Evolutionary conservation across 2,888 invertebrate species (phyloP), one percentile per base, ranked within the genome.

Genomic region (Leptopterna dolabrata): DNA sequence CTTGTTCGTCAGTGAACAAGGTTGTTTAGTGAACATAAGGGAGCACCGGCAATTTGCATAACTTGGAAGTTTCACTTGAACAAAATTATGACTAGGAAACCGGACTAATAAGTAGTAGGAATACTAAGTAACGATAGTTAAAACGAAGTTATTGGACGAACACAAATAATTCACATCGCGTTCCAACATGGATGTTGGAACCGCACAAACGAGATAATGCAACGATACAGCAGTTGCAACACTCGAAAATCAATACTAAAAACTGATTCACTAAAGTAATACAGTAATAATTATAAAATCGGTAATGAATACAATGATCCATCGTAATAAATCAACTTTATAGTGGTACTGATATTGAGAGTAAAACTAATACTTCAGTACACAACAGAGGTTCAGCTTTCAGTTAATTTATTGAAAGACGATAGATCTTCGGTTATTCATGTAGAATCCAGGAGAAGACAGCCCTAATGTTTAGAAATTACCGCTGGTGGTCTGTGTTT

Each of bases 81-180:
- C 63, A 27, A 11, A 24, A 43, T 45, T n/a, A 78, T 78, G 78
- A 78, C 78, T 78, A 78, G 78, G 78, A 78, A 78, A 78, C 78
- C 78, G 45, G 78, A 78, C 78, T 78, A 78, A 78, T 45, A 14
- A 78, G 29, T 76, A 76, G 45, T 78, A 78, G 78, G 78, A 78
- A 78, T 41, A 43, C 45, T 43, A 78, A 19, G 41, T 78, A 71
- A n/a, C 24, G 13, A 63, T 3, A 63, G 24, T 63, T 9, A 27
- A 63, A 63, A 63, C 24, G 24, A 63, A 19, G 63, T 63, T 24
- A 63, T n/a, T 4, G 4, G 27, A 63, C 63, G 24, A 63, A 63
- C 27, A 63, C 63, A 63, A 63, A 63, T 11, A 63, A 19, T 13
- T 24, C 63, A 27, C 24, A n/a, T 55, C 19, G n/a, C 7, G 24